Conservation (phyloP, 2,113 vertebrate genomes). For the Atrichornis clamosus region DNA sequence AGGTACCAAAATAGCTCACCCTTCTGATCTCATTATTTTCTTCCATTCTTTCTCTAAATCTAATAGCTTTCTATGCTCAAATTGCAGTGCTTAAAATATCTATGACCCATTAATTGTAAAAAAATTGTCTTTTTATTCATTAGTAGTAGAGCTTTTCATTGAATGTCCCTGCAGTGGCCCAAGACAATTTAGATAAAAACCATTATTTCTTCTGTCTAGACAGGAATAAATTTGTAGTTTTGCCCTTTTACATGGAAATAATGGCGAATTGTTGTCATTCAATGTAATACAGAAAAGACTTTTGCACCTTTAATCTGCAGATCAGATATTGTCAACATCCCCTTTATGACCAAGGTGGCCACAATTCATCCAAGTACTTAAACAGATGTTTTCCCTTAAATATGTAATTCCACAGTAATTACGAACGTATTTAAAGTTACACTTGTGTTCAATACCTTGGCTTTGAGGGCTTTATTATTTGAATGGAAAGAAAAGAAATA, state of each 20-base stretch:
- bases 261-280: constrained; percentile 15
- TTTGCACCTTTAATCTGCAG: not conserved
- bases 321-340: not conserved
- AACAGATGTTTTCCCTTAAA: not conserved
- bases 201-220: constrained; percentile 47
- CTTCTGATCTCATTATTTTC: constrained; percentile 60
- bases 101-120: constrained; percentile 54
- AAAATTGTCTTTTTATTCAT: constrained; percentile 53
- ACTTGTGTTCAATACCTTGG: not conserved
- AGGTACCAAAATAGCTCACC: constrained; percentile 26
- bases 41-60: constrained; percentile 31
- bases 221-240: constrained; percentile 40
- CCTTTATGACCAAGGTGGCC: not conserved
- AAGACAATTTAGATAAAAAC: constrained; percentile 44
- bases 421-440: not conserved
- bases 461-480: not conserved
- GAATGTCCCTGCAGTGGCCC: constrained; percentile 19
- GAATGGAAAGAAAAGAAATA: not conserved
- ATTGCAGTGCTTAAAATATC: constrained; percentile 59
- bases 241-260: constrained; percentile 1
- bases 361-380: not conserved
- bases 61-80: constrained; percentile 26
- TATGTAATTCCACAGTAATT: not conserved
- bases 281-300: not conserved
- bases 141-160: constrained; percentile 31